Conservation (phyloP, 2,113 vertebrate genomes). For the Dendropsophus ebraccatus region DNA sequence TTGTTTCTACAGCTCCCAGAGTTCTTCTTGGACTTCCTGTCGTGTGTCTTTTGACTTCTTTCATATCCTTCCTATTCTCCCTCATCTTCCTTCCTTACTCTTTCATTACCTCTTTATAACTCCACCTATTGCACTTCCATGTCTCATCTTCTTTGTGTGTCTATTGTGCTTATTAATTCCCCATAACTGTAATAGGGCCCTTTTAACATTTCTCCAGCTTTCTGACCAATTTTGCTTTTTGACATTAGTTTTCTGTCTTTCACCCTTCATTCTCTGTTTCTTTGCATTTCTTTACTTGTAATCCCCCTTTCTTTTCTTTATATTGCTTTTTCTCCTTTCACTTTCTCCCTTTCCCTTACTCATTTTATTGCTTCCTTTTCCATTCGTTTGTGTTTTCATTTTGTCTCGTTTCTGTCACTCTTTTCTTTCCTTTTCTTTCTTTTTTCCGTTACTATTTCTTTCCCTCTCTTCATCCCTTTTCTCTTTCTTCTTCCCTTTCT, state of each 20-base stretch:
- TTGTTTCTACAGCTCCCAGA: background rate
- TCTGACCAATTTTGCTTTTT: too few species aligned
- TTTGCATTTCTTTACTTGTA: too few species aligned
- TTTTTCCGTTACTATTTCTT: background rate
- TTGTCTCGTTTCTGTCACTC: too few species aligned
- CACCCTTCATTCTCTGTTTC: background rate
- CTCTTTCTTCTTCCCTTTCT: background rate
- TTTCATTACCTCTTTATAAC: constrained; percentile 53
- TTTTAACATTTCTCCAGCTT: too few species aligned
- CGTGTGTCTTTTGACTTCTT: constrained; percentile 43
- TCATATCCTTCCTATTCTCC: constrained; percentile 44
- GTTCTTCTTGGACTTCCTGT: constrained; percentile 51
- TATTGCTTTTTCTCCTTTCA: background rate
- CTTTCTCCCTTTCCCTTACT: too few species aligned
- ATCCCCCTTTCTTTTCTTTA: too few species aligned
- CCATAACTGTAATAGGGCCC: background rate
- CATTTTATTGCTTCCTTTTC: background rate
- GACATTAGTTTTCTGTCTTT: too few species aligned
- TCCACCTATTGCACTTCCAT: background rate
- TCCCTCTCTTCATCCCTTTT: background rate
- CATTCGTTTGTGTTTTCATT: background rate
- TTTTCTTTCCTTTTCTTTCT: too few species aligned
- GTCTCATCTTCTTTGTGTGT: background rate
- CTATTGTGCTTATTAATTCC: background rate
- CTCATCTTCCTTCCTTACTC: constrained; percentile 53